Base-by-base conservation (phyloP, 2,888 invertebrate genomes). In the Spodoptera littoralis region DNA sequence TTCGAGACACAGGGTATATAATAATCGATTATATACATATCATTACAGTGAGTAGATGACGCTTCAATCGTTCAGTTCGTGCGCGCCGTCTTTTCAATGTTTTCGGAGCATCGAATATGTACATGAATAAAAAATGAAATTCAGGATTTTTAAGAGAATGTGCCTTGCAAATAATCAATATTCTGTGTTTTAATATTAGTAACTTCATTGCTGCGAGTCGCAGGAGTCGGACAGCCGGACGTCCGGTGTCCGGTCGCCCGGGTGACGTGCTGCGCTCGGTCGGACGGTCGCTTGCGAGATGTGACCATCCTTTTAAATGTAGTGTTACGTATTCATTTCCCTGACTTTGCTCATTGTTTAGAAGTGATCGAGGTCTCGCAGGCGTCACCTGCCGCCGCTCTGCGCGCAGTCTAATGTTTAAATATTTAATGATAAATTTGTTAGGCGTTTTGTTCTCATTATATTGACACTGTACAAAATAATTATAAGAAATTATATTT, bases 121-220 rank as follows among this genome's bases (percentile, higher is more conserved):
- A 93, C 89, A 90, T 92, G 89, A 87, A 70, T 73, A 75, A 71
- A 90, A 90, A 87, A 85, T 88, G 86, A 89, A 93, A 91, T 87
- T 91, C 94, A 92, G 94, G 92, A 94, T 94, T 94, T 92, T 92
- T 90, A 94, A 93, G 88, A 93, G 92, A 93, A 93, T 94, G 94
- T 94, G 94, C 94, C 94, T 94, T 94, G 94, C 94, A 94, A 94
- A 91, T 93, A 92, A 88, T 92, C 93, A 92, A 91, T 94, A 93
- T 93, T 94, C 94, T 93, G 94, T 93, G 94, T 94, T 93, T 79
- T 93, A 93, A 93, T 94, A 83, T 92, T 93, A 94, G 91, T 91
- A 87, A 89, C 85, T 88, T 87, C 84, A 86, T 84, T 83, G 85
- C 88, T 89, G 90, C 88, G 85, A 82, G 84, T 85, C 82, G 88